A percentile compares a stretch with the other conserved stretches of the same genome.
phyloP scores from a whole-genome alignment of 35 echinoderm and acorn worm species.

The Ophioderma brevispina region DNA sequence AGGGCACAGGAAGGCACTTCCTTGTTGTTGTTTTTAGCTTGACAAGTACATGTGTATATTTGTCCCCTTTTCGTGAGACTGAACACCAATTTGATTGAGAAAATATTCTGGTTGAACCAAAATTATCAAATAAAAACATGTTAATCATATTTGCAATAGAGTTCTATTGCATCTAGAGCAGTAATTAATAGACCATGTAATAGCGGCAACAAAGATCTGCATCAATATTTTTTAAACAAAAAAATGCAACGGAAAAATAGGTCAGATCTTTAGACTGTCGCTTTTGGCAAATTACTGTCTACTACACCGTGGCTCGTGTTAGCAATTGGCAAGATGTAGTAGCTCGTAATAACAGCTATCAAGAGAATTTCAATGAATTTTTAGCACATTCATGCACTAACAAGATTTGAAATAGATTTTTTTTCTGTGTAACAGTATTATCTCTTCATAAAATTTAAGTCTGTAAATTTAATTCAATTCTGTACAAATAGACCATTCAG shows the following conservation, averaged over 20 bases:
- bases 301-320: not conserved
- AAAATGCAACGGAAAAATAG: not conserved
- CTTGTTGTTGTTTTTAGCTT: no score
- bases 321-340: not conserved
- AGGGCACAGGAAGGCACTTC: no score
- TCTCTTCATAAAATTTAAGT: not conserved
- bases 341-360: not conserved
- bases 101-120: no score
- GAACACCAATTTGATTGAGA: no score
- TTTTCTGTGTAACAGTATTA: no score
- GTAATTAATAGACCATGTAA: no score
- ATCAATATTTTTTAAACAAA: not conserved
- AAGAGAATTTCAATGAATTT: conserved; percentile 2
- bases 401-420: not conserved
- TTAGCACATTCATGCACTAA: not conserved
- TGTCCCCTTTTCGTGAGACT: no score
- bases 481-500: not conserved
- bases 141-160: no score
- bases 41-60: no score
- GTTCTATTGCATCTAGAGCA: no score
- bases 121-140: no score
- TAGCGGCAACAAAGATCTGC: no score
- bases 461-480: not conserved
- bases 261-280: not conserved
- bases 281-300: not conserved